phyloP scores from a whole-genome alignment of 2,888 invertebrate genomes.

The Platycheirus rosarum region DNA sequence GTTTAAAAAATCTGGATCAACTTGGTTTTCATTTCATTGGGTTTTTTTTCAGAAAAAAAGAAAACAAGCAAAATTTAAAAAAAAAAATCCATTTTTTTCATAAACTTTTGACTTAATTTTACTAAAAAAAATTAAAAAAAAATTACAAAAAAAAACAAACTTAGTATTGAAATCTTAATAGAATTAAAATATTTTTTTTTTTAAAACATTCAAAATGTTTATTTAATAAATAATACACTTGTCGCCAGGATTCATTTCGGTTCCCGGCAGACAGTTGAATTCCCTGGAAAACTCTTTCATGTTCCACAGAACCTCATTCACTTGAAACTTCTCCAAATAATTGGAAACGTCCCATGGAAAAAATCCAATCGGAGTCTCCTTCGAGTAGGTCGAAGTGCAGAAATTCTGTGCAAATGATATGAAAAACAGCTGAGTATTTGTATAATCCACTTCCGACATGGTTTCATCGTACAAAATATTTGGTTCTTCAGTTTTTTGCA shows the following conservation, averaged over 20 bases:
- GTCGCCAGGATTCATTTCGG: conserved; percentile 80
- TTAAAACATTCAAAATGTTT: no score
- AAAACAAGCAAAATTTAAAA: no score
- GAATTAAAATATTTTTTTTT: no score
- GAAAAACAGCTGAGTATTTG: conserved; percentile 80
- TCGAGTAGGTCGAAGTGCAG: conserved; percentile 78
- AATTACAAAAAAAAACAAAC: no score
- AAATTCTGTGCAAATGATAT: conserved; percentile 79
- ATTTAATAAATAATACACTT: conserved; percentile 78
- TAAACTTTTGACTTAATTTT: no score
- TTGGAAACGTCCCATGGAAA: conserved; percentile 59
- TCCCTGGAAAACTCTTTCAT: conserved; percentile 79
- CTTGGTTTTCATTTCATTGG: no score
- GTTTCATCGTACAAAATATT: conserved; percentile 77
- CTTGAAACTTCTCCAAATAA: conserved; percentile 76
- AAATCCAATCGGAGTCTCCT: conserved; percentile 73
- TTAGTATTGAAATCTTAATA: no score
- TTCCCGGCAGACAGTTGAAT: conserved; percentile 78
- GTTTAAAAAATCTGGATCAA: no score
- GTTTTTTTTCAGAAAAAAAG: no score
- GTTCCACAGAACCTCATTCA: conserved; percentile 79
- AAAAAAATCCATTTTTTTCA: no score
- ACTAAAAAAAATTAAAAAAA: no score
- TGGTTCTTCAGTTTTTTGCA: conserved; percentile 75
- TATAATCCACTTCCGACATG: conserved; percentile 78